Evolutionary conservation across 2,113 vertebrate species (phyloP).

Genomic region (Hucho hucho): DNA sequence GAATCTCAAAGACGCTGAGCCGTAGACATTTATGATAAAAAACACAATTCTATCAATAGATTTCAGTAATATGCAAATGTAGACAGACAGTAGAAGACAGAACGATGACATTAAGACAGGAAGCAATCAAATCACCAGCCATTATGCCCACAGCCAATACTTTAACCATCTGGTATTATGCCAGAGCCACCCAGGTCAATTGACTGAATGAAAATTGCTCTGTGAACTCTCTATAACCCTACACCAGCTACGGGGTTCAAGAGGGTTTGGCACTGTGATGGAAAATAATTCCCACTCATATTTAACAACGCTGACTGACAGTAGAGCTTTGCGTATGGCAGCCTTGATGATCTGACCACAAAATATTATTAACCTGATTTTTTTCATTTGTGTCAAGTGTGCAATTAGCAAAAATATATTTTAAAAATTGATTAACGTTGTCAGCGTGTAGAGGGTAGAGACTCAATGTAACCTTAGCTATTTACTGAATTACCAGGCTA

Average conservation of each 20-base stretch:
- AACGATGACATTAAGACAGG: slow-evolving; percentile 22
- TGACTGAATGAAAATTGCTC: slow-evolving; percentile 41
- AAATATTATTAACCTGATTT: slow-evolving; percentile 5
- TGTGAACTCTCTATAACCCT: slow-evolving; percentile 54
- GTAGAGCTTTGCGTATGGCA: slow-evolving; percentile 47
- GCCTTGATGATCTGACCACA: slow-evolving; percentile 44
- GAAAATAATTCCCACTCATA: slow-evolving; percentile 60
- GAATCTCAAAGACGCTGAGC: no score
- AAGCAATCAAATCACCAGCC: slow-evolving; percentile 18
- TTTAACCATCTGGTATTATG: slow-evolving; percentile 43
- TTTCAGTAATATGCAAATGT: neutral
- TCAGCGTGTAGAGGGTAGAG: neutral
- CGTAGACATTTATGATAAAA: neutral
- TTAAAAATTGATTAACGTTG: neutral
- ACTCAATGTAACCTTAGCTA: slow-evolving; percentile 11
- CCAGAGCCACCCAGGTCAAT: slow-evolving; percentile 31
- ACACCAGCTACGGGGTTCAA: slow-evolving; percentile 43
- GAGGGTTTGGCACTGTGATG: slow-evolving; percentile 50
- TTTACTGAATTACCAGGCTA: slow-evolving; percentile 42
- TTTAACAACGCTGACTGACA: slow-evolving; percentile 40
- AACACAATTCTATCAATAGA: neutral
- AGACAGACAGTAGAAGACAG: neutral
- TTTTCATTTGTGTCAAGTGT: slow-evolving; percentile 53
- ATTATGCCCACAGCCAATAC: slow-evolving; percentile 49
- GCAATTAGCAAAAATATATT: neutral